Percentiles rank a stretch among this genome's conserved stretches.
Conservation (phyloP, 2,113 vertebrate species). For the Alligator sinensis region DNA sequence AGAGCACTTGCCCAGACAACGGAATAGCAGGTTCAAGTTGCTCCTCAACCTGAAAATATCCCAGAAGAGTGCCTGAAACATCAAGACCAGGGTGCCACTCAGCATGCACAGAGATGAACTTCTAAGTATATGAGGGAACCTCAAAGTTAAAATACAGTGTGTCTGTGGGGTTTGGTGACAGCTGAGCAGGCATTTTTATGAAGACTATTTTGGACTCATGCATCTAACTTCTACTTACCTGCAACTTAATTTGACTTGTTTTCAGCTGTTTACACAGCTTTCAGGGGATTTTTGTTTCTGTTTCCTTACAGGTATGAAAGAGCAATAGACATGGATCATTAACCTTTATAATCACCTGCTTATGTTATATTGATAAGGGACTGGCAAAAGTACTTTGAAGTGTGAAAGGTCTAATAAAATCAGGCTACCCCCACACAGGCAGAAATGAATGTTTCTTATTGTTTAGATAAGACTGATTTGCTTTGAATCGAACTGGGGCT, state of each 20-base stretch:
- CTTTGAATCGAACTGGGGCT: not conserved
- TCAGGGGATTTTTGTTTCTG: not conserved
- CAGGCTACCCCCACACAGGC: accelerated
- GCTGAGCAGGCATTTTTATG: not conserved
- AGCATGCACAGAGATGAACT: not conserved
- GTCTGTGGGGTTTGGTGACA: not conserved
- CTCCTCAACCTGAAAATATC: too few species aligned
- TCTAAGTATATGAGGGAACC: not conserved
- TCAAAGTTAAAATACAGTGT: not conserved
- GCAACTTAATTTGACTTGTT: too few species aligned
- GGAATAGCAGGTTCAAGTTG: too few species aligned
- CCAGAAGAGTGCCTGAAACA: not conserved
- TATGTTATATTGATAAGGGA: not conserved
- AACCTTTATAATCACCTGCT: not conserved
- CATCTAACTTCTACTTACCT: too few species aligned
- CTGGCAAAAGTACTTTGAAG: not conserved
- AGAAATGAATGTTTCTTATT: not conserved
- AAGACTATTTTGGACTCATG: not conserved
- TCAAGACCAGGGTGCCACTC: not conserved
- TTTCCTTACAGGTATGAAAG: not conserved
- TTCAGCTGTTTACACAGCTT: not conserved
- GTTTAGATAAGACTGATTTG: not conserved
- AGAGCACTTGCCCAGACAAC: too few species aligned
- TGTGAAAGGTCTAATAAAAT: not conserved
- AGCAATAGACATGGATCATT: too few species aligned